Evolutionary conservation across 1,140 invertebrate genomes (phyloP), one percentile per base, ranked within the genome.

Genomic region (Pachyrhynchus sulphureomaculatus): DNA sequence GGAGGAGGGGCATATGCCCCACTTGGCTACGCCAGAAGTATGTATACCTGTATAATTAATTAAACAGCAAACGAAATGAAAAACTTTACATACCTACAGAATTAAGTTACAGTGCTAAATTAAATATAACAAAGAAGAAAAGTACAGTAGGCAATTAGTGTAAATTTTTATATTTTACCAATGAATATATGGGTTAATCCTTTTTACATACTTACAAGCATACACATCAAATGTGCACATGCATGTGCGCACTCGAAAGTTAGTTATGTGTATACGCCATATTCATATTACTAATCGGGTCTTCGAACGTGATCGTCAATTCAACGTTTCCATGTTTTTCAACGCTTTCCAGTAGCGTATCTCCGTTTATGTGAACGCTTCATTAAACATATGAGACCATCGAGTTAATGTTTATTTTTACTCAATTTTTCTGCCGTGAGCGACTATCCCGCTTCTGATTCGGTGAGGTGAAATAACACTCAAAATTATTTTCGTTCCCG

Each of bases 151-250:
- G n/a, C n/a, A n/a, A n/a, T n/a, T n/a, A n/a, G n/a, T n/a, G n/a
- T n/a, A n/a, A n/a, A n/a, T n/a, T n/a, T n/a, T n/a, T n/a, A n/a
- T n/a, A n/a, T 29, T 29, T 6, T 29, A 29, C 26, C 41, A 44
- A 9, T 44, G 41, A 49, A 12, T 49, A 49, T 49, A 49, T 49
- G 20, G 47, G 47, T 36, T 49, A 36, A n/a, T 32, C 13, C 29
- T n/a, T n/a, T n/a, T 32, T 32, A n/a, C 10, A 2, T 17, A 8
- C 21, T 32, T 49, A 18, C 8, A 44, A n/a, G 41, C 41, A 24
- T 18, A 44, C n/a, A n/a, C 21, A 4, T 44, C 41, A n/a, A 44
- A 44, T 44, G 23, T 21, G 41, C 10, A 21, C 41, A 44, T 44
- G 41, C 41, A 44, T 44, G 41, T 24, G 41, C 41, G 41, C 41